These are phyloP conservation scores for Parnassius smintheus DNA, from an alignment of 2,888 invertebrate genomes.

Conservation along the genomic window DNA sequence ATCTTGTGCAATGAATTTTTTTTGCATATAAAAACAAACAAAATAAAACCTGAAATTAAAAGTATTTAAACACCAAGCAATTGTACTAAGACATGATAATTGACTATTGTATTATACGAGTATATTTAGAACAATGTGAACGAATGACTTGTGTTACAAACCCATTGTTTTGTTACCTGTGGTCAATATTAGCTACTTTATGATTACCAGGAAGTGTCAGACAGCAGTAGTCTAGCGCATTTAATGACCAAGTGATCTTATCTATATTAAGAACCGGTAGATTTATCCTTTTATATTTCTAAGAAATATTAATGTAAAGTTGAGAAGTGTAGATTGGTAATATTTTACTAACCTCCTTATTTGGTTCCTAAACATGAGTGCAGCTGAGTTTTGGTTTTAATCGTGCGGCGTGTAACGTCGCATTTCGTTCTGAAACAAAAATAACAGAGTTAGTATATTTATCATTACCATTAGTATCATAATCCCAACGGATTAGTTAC, in stretches of 20 bases:
- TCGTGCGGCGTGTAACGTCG: slow-evolving; percentile 26
- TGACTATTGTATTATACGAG: no score
- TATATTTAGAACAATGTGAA: slow-evolving; percentile 3
- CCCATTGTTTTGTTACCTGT: slow-evolving; percentile 10
- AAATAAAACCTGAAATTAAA: no score
- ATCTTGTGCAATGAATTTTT: no score
- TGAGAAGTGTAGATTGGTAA: slow-evolving; percentile 2
- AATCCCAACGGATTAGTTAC: no score
- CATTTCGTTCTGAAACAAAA: slow-evolving; percentile 43
- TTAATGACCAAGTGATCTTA: slow-evolving; percentile 20
- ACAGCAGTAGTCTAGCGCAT: not conserved
- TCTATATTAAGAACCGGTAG: slow-evolving; percentile 13
- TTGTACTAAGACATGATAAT: no score
- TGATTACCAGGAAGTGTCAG: slow-evolving; percentile 25
- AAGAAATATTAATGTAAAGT: slow-evolving; percentile 18
- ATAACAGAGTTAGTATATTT: not conserved
- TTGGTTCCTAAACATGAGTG: slow-evolving; percentile 38
- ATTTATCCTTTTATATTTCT: slow-evolving; percentile 24
- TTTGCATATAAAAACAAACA: no score
- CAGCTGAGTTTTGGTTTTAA: slow-evolving; percentile 29
- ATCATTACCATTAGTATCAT: no score
- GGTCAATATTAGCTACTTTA: slow-evolving; percentile 14
- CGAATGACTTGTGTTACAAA: slow-evolving; percentile 4
- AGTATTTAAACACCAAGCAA: no score
- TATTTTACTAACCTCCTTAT: slow-evolving; percentile 40